Percentiles rank a stretch among this genome's conserved stretches.
Conservation (phyloP, 2,797 vertebrate genomes). For the Poecilia wingei region DNA sequence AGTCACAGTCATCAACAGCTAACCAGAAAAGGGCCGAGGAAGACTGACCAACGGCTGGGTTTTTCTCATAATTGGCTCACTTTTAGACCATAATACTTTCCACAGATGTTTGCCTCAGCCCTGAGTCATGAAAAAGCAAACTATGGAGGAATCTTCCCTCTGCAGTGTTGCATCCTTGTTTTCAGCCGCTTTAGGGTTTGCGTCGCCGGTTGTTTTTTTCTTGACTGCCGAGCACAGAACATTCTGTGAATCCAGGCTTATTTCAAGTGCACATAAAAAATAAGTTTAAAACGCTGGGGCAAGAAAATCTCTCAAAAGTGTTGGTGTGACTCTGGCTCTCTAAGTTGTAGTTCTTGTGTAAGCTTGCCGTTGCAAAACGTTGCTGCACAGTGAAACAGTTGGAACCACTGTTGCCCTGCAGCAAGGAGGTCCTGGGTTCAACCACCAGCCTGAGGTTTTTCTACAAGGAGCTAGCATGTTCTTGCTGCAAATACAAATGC, state of each 20-base stretch:
- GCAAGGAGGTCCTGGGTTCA: no score
- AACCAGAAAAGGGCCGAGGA: constrained; percentile 56
- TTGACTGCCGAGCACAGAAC: constrained; percentile 29
- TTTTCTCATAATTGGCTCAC: constrained; percentile 72
- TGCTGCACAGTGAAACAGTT: neutral
- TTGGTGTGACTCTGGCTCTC: neutral
- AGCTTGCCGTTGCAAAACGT: neutral
- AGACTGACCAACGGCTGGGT: constrained; percentile 63
- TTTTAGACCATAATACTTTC: constrained; percentile 70
- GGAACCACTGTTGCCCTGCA: neutral
- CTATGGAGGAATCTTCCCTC: constrained; percentile 64
- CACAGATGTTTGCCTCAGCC: constrained; percentile 74
- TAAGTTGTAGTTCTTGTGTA: neutral
- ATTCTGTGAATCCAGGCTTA: constrained; percentile 14
- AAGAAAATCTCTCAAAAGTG: neutral
- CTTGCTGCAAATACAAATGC: neutral
- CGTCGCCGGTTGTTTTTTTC: constrained; percentile 36
- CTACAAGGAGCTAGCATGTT: no score
- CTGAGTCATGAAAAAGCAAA: constrained; percentile 57
- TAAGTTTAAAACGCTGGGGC: constrained; percentile 16
- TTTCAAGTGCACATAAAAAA: constrained; percentile 25
- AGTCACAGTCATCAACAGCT: constrained; percentile 59
- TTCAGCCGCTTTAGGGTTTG: constrained; percentile 33
- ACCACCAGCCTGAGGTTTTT: no score
- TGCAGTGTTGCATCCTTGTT: constrained; percentile 52